A percentile compares a stretch with the other conserved stretches of the same genome.
Conservation (phyloP, 2,113 vertebrate species). For the Gymnocephalus cernua region DNA sequence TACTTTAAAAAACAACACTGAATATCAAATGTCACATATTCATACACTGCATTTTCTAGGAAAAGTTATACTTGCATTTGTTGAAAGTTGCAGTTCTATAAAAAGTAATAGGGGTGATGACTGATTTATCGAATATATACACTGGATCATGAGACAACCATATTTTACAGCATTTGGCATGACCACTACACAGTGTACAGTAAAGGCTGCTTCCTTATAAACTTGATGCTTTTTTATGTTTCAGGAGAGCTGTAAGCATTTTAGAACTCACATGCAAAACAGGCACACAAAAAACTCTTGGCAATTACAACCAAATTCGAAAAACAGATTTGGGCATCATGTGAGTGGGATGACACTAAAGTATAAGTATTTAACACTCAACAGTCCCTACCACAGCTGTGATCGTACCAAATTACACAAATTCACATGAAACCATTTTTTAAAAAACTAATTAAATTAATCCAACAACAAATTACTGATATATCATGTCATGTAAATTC, state of each 20-base stretch:
- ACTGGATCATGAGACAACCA: not conserved
- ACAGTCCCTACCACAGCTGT: not conserved
- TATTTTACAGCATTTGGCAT: conserved; percentile 7
- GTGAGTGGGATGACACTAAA: not conserved
- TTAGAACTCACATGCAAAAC: not conserved
- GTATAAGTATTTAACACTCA: not conserved
- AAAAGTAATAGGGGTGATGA: not conserved
- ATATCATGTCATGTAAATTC: not conserved
- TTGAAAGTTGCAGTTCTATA: not conserved
- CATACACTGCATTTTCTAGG: not conserved
- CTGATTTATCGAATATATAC: conserved; percentile 29
- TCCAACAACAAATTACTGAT: not conserved
- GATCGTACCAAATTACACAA: too few species aligned
- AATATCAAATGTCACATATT: conserved; percentile 20
- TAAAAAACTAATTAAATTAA: not conserved
- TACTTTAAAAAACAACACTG: conserved; percentile 4
- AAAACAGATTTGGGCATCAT: not conserved
- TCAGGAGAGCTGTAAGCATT: not conserved
- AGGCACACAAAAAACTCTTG: conserved; percentile 12
- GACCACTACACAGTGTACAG: not conserved
- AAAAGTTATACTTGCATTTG: conserved; percentile 12
- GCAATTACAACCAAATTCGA: not conserved
- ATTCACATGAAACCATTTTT: too few species aligned
- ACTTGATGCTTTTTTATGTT: conserved; percentile 3
- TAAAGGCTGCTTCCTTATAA: not conserved